Evolutionary conservation across 2,113 vertebrate species (phyloP).

Genomic region (Pantherophis guttatus): DNA sequence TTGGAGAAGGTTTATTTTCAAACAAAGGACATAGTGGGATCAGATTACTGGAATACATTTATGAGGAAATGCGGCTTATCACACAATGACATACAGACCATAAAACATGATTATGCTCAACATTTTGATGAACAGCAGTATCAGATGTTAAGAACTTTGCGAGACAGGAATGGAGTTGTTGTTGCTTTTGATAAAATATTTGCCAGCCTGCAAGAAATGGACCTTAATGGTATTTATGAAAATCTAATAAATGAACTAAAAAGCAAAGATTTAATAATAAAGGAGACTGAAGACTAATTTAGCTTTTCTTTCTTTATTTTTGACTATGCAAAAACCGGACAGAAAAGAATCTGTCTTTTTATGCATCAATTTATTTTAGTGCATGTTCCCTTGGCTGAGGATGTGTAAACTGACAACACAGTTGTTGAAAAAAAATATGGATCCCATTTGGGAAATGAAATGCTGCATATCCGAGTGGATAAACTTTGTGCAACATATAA

Average conservation of each 20-base stretch:
- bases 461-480: neutral
- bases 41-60: neutral
- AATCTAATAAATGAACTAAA: constrained; percentile 11
- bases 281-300: neutral
- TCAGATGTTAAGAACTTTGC: constrained; percentile 7
- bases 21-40: fast-evolving
- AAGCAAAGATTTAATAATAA: neutral
- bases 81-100: neutral
- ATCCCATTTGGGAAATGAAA: neutral
- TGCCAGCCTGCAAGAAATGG: neutral
- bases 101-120: neutral
- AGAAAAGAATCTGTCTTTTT: neutral
- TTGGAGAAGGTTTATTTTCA: neutral
- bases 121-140: neutral
- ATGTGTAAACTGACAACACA: neutral
- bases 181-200: neutral
- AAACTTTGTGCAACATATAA: neutral
- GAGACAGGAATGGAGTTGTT: neutral
- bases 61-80: constrained; percentile 11
- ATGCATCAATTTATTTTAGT: neutral
- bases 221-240: neutral
- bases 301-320: neutral
- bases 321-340: neutral
- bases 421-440: neutral
- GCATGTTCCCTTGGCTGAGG: neutral